A percentile compares a stretch with the other conserved stretches of the same genome.
phyloP scores from a whole-genome alignment of 2,797 vertebrate genomes.

The Chiroxiphia lanceolata region DNA sequence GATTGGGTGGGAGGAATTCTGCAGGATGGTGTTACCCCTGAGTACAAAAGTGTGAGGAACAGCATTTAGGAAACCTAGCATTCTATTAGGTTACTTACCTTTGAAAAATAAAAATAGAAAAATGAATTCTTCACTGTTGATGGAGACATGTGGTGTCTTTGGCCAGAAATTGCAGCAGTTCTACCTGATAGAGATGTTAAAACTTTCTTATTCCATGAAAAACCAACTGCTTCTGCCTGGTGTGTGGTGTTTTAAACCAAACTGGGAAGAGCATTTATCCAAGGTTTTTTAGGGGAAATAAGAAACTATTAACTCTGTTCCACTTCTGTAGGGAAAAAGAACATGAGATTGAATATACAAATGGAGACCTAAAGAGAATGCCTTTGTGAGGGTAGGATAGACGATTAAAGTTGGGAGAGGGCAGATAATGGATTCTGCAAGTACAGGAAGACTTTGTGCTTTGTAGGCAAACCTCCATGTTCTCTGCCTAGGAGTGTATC shows the following conservation, averaged over 20 bases:
- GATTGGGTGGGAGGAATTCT: neutral
- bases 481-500: neutral
- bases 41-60: neutral
- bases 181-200: neutral
- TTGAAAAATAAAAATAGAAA: neutral
- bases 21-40: neutral
- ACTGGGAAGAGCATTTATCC: neutral
- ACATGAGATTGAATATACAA: neutral
- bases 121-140: neutral
- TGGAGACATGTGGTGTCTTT: neutral
- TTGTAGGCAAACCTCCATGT: neutral
- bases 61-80: neutral
- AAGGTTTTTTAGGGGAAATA: neutral
- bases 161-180: neutral
- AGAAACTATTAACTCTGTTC: neutral
- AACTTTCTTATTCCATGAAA: neutral
- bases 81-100: neutral
- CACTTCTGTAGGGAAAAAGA: neutral
- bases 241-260: neutral
- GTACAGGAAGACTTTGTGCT: neutral
- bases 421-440: neutral
- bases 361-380: neutral
- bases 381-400: neutral
- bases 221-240: neutral
- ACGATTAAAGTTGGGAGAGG: neutral